Evolutionary conservation across 2,113 vertebrate species (phyloP), one percentile per base, ranked within the genome.

Genomic region (Lucifuga dentata): DNA sequence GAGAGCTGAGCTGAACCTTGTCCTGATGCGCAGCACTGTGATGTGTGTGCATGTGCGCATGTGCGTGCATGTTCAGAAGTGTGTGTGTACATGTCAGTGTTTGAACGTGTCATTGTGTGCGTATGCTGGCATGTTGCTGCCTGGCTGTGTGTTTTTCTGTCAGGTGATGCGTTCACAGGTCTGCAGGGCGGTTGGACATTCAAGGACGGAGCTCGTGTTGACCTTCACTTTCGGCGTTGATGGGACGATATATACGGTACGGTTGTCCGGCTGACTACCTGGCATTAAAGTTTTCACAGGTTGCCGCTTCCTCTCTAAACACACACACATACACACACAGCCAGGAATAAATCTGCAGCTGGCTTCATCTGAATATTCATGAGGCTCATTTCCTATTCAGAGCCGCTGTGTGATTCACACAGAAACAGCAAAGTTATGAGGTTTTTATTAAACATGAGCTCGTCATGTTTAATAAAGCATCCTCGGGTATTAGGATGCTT

Each of bases 301-400:
- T 52, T 51, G 36, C n/a, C 36, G 19, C 41, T 10, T 57, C 26
- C 16, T 12, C 8, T 57, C 12, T 45, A 32, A 17, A 56, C 41
- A 36, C 19, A 48, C 16, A 52, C 21, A 35, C 17, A 53, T 0
- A 39, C 20, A 40, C 38, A n/a, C n/a, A n/a, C n/a, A n/a, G n/a
- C 8, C 17, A 10, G 20, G 23, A 45, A 26, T 21, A 13, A 29
- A 48, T 19, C 32, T 45, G 39, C 21, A 24, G 59, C 46, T 16
- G 29, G 13, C 16, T 12, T 12, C 13, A 41, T 56, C 29, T 68
- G 50, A 80, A 74, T 74, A 74, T 69, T 55, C 64, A 74, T 64
- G 35, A 68, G 24, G 23, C 6, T 83, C 38, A 65, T 80, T 66
- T 45, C 23, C 48, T 51, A 57, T 66, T 58, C 3, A 41, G 58